phyloP scores from a whole-genome alignment of 1,140 invertebrate species.

The Musca vetustissima region DNA sequence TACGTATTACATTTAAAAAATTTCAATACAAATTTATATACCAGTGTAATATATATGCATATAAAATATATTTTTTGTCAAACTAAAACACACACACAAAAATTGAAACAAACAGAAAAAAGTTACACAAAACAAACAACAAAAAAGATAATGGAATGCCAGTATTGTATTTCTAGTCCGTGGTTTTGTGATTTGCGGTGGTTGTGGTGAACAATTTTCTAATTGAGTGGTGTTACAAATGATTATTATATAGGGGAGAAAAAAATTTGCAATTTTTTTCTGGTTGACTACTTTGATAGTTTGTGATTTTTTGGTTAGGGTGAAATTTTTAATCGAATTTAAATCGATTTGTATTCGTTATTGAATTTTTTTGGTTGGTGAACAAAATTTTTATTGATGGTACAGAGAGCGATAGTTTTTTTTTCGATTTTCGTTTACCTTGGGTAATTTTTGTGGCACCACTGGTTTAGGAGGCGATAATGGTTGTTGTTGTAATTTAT shows the following conservation, averaged over 20 bases:
- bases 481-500: constrained; percentile 55
- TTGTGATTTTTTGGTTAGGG: constrained; percentile 6
- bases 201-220: neutral
- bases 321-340: too few species aligned
- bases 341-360: too few species aligned
- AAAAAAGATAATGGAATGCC: neutral
- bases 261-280: neutral
- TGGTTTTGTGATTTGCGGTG: too few species aligned
- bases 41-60: too few species aligned
- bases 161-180: neutral
- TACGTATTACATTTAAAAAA: too few species aligned
- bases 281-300: constrained; percentile 18
- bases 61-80: too few species aligned
- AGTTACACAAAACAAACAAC: neutral
- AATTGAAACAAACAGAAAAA: neutral
- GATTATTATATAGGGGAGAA: constrained; percentile 9
- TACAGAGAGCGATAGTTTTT: neutral
- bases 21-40: too few species aligned
- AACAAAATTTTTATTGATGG: too few species aligned
- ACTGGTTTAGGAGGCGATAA: constrained; percentile 55
- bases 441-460: constrained; percentile 51
- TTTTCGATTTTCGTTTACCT: constrained; percentile 51
- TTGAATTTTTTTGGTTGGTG: too few species aligned
- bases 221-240: constrained; percentile 21
- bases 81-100: neutral